Conservation (phyloP, 2,113 vertebrate species). For the Salvelinus sp. region DNA sequence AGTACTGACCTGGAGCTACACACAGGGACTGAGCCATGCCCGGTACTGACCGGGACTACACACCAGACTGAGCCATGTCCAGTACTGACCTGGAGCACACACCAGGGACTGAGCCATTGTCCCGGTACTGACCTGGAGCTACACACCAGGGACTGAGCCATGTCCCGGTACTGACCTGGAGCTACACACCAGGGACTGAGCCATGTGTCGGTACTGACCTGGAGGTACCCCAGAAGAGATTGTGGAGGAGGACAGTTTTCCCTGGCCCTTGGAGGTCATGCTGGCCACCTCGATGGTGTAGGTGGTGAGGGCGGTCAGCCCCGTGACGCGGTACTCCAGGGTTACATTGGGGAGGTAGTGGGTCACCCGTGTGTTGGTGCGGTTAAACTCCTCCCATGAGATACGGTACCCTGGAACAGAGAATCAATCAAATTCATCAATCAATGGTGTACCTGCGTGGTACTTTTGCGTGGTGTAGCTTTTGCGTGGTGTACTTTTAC, state of each 20-base stretch:
- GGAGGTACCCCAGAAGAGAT: slow-evolving; percentile 97
- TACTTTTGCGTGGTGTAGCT: too few relatives aligned
- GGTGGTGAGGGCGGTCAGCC: slow-evolving; percentile 94
- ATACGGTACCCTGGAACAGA: slow-evolving; percentile 87
- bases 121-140: slow-evolving; percentile 76
- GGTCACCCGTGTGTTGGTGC: slow-evolving; percentile 94
- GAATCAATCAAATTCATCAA: too few relatives aligned
- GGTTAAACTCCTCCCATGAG: slow-evolving; percentile 97
- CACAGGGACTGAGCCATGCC: slow-evolving; percentile 43
- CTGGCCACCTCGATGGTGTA: slow-evolving; percentile 97
- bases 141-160: slow-evolving; percentile 94
- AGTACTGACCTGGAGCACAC: slow-evolving; percentile 84
- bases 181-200: too few relatives aligned
- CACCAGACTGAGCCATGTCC: slow-evolving; percentile 94
- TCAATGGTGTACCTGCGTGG: slow-evolving; percentile 70
- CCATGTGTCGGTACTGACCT: slow-evolving; percentile 74
- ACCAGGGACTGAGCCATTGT: too few relatives aligned
- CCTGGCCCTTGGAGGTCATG: slow-evolving; percentile 96
- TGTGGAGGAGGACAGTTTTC: slow-evolving; percentile 90
- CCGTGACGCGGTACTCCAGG: slow-evolving; percentile 91
- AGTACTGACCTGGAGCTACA: too few relatives aligned
- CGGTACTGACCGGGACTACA: slow-evolving; percentile 95
- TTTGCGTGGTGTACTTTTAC: slow-evolving; percentile 63
- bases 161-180: slow-evolving; percentile 93
- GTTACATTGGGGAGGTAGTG: slow-evolving; percentile 95